These are phyloP conservation scores for Salminus brasiliensis DNA, from an alignment of 2,113 vertebrate species.

Conservation along the genomic window DNA sequence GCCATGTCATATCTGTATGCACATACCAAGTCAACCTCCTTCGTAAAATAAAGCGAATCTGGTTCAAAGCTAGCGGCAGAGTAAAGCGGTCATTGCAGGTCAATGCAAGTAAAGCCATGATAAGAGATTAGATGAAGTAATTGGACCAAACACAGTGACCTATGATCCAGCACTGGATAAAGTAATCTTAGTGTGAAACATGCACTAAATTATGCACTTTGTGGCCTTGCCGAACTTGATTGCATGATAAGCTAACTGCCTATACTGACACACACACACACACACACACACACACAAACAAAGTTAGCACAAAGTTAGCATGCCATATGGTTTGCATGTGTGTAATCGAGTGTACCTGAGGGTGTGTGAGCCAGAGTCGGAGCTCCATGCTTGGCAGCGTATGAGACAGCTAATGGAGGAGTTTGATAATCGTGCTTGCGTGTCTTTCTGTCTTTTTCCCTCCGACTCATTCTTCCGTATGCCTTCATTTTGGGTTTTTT, in stretches of 20 bases:
- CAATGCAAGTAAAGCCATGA: too few relatives aligned
- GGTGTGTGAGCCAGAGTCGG: conserved; percentile 55
- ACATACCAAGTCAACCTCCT: too few relatives aligned
- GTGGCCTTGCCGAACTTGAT: background rate
- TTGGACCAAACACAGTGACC: background rate
- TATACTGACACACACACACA: background rate
- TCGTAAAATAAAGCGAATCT: too few relatives aligned
- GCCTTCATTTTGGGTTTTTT: background rate
- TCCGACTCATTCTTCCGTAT: background rate
- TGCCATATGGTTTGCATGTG: background rate
- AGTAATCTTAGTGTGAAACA: background rate
- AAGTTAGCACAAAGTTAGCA: background rate
- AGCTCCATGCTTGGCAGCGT: conserved; percentile 66
- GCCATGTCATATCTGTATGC: too few relatives aligned
- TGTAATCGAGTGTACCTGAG: conserved; percentile 37
- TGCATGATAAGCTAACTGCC: background rate
- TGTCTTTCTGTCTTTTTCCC: conserved; percentile 47
- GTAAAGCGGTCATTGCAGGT: too few relatives aligned
- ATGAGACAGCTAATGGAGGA: conserved; percentile 65
- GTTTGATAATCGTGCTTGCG: conserved; percentile 62
- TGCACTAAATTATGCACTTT: background rate
- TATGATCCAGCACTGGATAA: background rate
- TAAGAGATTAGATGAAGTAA: too few relatives aligned
- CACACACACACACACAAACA: background rate
- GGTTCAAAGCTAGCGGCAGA: too few relatives aligned